A percentile compares a stretch with the other conserved stretches of the same genome.
Evolutionary conservation across 2,113 vertebrate genomes (phyloP).

Genomic region (Aviceda subcristata): DNA sequence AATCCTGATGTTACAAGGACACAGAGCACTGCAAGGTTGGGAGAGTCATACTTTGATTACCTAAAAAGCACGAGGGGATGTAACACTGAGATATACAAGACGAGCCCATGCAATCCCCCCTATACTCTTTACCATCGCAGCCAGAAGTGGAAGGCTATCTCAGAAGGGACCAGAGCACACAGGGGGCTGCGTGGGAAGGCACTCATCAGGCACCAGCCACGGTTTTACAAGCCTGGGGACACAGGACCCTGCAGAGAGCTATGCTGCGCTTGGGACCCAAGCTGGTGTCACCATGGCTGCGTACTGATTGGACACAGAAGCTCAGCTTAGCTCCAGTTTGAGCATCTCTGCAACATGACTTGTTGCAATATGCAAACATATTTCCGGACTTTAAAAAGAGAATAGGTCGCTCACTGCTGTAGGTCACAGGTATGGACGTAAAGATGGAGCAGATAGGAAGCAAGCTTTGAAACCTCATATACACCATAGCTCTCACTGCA

Average conservation of each 20-base stretch:
- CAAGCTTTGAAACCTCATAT: neutral
- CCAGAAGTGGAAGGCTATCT: neutral
- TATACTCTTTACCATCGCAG: neutral
- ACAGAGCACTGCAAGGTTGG: neutral
- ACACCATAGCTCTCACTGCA: neutral
- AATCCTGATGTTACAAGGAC: fast-evolving
- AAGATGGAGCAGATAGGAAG: neutral
- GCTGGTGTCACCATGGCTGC: neutral
- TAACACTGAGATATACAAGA: too few species aligned
- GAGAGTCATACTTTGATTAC: neutral
- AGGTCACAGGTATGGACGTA: neutral
- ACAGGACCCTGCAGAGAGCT: neutral
- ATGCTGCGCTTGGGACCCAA: neutral
- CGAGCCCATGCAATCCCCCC: neutral
- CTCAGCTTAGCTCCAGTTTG: neutral
- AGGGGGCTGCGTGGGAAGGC: neutral
- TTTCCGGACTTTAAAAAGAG: neutral
- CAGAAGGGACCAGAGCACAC: neutral
- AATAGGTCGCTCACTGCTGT: neutral
- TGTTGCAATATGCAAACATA: neutral
- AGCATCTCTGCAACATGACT: neutral
- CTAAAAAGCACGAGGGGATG: neutral
- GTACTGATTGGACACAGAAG: neutral
- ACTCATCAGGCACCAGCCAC: neutral
- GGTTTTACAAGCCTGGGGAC: fast-evolving